These are phyloP conservation scores for Tetranychus piercei DNA, from an alignment of 2,888 invertebrate species.

Conservation along the genomic window DNA sequence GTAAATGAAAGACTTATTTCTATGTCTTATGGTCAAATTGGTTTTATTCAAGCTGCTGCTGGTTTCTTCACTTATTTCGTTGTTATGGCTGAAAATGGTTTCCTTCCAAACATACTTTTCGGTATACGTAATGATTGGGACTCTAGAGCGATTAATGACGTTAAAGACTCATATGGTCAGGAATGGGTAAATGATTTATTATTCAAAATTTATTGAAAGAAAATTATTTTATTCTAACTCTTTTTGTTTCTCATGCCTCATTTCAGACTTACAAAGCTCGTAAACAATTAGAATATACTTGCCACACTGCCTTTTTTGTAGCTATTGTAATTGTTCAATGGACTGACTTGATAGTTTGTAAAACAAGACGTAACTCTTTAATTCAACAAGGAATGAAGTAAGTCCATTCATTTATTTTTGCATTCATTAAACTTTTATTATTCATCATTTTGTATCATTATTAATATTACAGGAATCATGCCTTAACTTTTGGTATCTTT, in stretches of 20 bases:
- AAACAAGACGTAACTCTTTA: slow-evolving; percentile 35
- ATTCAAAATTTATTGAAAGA: neutral
- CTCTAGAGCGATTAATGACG: slow-evolving; percentile 91
- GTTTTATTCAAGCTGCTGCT: slow-evolving; percentile 41
- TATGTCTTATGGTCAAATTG: slow-evolving; percentile 88
- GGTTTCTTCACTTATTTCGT: slow-evolving; percentile 82
- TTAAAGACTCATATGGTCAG: slow-evolving; percentile 93
- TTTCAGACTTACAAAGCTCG: slow-evolving; percentile 33
- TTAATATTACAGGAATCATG: slow-evolving; percentile 32
- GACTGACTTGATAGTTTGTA: slow-evolving; percentile 37
- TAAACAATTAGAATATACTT: slow-evolving; percentile 35
- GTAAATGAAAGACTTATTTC: slow-evolving; percentile 94
- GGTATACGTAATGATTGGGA: slow-evolving; percentile 97
- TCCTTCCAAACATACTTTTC: slow-evolving; percentile 68
- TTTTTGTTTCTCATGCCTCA: neutral
- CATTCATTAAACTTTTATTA: neutral
- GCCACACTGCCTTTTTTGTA: slow-evolving; percentile 36
- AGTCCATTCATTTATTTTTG: slow-evolving; percentile 22
- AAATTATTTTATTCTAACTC: neutral
- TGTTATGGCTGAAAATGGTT: slow-evolving; percentile 99
- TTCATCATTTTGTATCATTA: neutral
- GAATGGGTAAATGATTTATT: slow-evolving; percentile 51
- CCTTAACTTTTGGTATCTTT: slow-evolving; percentile 34
- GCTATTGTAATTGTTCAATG: slow-evolving; percentile 36
- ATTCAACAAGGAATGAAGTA: slow-evolving; percentile 37